Percentiles rank a stretch among this genome's conserved stretches.
Conservation (phyloP, 1,140 invertebrate species). For the Anastatus disparis region DNA sequence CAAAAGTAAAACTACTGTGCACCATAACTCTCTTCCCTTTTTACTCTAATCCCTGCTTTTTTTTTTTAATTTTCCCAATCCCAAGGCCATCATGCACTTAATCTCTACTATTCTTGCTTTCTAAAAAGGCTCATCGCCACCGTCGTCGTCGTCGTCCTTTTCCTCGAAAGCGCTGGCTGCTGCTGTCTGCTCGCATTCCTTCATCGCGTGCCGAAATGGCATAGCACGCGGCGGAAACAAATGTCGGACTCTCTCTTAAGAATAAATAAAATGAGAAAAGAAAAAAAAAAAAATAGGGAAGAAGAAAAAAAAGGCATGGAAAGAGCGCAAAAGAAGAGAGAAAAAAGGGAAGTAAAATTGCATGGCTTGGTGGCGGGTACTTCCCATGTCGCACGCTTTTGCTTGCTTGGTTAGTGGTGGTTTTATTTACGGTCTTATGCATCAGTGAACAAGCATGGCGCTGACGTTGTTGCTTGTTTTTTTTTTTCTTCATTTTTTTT, state of each 20-base stretch:
- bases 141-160: background rate
- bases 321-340: background rate
- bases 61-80: no score
- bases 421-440: background rate
- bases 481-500: no score
- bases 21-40: no score
- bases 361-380: background rate
- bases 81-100: no score
- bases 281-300: background rate
- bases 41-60: background rate
- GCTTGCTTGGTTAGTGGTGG: background rate
- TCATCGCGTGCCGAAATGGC: conserved; percentile 14
- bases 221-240: conserved; percentile 1
- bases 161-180: background rate
- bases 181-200: no score
- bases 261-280: no score
- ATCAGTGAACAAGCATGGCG: background rate
- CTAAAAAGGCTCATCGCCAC: background rate
- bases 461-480: no score
- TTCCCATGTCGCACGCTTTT: background rate
- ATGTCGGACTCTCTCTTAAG: background rate
- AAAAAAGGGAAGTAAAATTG: conserved; percentile 16
- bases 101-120: background rate
- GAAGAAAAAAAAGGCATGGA: background rate
- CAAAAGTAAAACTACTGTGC: no score